Evolutionary conservation across 2,113 vertebrate genomes (phyloP), one percentile per base, ranked within the genome.

Genomic region (Emydura subglobosa): DNA sequence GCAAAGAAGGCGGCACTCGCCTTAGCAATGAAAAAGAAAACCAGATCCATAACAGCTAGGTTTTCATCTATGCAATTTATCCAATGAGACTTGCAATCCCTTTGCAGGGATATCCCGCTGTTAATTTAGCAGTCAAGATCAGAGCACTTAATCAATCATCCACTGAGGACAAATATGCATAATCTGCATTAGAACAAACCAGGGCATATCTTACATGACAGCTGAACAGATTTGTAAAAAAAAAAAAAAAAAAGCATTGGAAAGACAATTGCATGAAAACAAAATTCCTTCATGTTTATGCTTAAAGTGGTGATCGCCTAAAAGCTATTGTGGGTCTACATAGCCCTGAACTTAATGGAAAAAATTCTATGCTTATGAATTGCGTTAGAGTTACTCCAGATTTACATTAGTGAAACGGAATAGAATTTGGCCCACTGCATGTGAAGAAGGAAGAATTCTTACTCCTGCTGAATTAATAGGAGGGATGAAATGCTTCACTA

Each of bases 141-240:
- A 97, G 97, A 96, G 96, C 96, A 96, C 97, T 97, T 97, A 96
- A 97, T 98, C 97, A 97, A 97, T 98, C 97, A 97, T 94, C 93
- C 97, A 83, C 96, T 53, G 88, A 96, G 95, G 97, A 97, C 96
- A 95, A 95, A 97, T 97, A 96, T 78, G 92, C 14, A 59, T 97
- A 96, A 95, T 96, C 96, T 94, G 94, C 96, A 98, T 96, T 93
- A 97, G 96, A 93, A 96, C 95, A 97, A 97, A 96, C 92, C 79
- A 3, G 91, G 94, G 94, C 94, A 96, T 97, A 97, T 97, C 97
- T 97, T 97, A 94, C 82, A 93, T 96, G 97, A 96, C 96, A 97
- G 93, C 91, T 82, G 2, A 95, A 83, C 92, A 94, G 96, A 95
- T 96, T 94, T 95, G 94, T 90, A 96, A 96, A 96, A 91, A 97